phyloP scores from a whole-genome alignment of 1,140 invertebrate species.

The Conus betulinus region DNA sequence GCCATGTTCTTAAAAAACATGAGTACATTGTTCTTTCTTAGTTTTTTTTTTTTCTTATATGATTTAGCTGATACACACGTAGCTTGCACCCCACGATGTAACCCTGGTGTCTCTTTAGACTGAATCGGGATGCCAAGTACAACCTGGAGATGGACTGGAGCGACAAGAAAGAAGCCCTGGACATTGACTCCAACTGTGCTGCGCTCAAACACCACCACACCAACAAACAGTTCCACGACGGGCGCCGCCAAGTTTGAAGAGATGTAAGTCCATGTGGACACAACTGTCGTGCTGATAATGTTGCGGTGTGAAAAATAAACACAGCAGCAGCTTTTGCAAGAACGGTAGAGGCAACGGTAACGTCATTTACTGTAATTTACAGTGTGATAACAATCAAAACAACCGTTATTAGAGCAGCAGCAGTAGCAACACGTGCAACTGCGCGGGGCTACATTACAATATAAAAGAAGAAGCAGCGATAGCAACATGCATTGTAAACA shows the following conservation, averaged over 20 bases:
- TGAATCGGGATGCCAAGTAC: conserved; percentile 86
- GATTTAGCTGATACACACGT: neutral
- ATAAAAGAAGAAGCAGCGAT: no score
- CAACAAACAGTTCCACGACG: conserved; percentile 75
- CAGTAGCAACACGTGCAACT: no score
- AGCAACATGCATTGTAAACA: no score
- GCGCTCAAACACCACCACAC: conserved; percentile 72
- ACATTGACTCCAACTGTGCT: conserved; percentile 80
- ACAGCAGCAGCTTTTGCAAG: no score
- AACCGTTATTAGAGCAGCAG: no score
- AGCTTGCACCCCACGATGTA: neutral
- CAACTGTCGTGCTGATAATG: no score
- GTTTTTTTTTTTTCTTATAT: neutral
- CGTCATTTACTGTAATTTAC: no score
- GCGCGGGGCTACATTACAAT: no score
- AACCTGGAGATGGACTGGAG: conserved; percentile 92
- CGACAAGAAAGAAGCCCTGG: conserved; percentile 88
- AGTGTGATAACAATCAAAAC: no score
- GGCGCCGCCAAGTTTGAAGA: conserved; percentile 76
- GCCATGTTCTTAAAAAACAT: neutral
- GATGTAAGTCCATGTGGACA: conserved; percentile 64
- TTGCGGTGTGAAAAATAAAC: no score
- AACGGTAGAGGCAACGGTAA: no score
- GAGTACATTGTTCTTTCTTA: neutral
- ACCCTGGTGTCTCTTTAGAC: conserved; percentile 64